These are phyloP conservation scores for Pholis gunnellus DNA, from an alignment of 2,113 vertebrate genomes.

Conservation along the genomic window DNA sequence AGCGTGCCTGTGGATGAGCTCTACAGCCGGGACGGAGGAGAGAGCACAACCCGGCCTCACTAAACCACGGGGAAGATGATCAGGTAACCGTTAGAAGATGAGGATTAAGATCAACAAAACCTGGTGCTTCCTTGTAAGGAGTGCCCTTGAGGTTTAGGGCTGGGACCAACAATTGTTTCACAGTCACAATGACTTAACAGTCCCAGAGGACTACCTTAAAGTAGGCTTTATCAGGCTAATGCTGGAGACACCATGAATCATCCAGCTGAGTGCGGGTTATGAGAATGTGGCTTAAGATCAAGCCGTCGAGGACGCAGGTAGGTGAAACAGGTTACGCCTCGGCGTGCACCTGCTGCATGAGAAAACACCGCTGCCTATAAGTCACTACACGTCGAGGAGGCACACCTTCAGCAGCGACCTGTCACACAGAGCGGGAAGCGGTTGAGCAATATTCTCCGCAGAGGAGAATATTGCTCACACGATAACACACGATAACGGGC, in stretches of 20 bases:
- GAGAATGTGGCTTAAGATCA: background rate
- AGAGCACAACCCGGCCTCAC: background rate
- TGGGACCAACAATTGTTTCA: background rate
- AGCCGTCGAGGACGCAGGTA: background rate
- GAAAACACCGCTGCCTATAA: background rate
- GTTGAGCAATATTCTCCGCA: constrained; percentile 22
- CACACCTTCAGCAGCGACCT: constrained; percentile 11
- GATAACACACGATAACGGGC: background rate
- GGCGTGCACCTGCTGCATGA: background rate
- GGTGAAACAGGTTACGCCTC: constrained; percentile 15
- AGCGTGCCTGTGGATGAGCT: constrained; percentile 31
- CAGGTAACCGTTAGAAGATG: background rate
- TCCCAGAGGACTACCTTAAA: background rate
- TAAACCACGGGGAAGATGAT: background rate
- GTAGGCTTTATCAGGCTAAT: background rate
- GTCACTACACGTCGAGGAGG: constrained; percentile 1
- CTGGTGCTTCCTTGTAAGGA: background rate
- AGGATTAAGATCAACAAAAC: background rate
- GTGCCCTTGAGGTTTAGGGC: background rate
- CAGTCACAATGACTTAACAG: background rate
- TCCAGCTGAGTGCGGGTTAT: background rate
- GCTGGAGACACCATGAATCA: background rate
- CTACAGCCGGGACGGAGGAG: background rate
- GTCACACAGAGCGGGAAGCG: constrained; percentile 26
- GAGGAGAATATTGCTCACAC: too few relatives aligned